phyloP scores from a whole-genome alignment of 1,140 invertebrate species.

The Laupala kohalensis region DNA sequence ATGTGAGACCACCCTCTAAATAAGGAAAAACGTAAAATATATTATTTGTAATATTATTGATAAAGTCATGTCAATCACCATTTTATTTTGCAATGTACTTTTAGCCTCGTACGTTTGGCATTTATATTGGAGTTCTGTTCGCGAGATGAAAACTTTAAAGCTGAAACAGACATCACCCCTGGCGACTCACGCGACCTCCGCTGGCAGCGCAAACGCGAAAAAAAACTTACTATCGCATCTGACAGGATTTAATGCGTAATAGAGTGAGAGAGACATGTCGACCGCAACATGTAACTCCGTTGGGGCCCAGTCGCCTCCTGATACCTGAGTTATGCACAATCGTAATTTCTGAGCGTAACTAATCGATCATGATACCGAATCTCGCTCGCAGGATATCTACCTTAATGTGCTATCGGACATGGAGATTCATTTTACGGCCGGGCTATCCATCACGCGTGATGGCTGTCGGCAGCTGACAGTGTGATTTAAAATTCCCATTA shows the following conservation, averaged over 20 bases:
- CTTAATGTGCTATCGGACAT: not conserved
- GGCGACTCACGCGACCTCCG: too few relatives aligned
- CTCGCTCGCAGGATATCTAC: not conserved
- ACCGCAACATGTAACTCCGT: not conserved
- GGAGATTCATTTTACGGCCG: not conserved
- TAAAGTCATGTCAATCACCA: too few relatives aligned
- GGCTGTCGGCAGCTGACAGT: not conserved
- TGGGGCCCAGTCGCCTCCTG: not conserved
- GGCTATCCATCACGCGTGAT: not conserved
- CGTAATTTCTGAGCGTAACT: not conserved
- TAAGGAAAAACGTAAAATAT: too few relatives aligned
- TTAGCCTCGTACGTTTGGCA: too few relatives aligned
- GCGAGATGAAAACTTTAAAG: too few relatives aligned
- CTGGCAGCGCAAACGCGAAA: not conserved
- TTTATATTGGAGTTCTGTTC: too few relatives aligned
- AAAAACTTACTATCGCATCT: not conserved
- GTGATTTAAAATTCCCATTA: not conserved
- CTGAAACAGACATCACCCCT: too few relatives aligned
- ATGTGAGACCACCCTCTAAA: too few relatives aligned
- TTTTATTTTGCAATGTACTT: too few relatives aligned
- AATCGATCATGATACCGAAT: not conserved
- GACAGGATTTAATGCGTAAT: not conserved
- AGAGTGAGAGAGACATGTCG: not conserved
- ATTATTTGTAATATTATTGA: too few relatives aligned
- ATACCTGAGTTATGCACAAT: not conserved